Conservation (phyloP, 2,888 invertebrate genomes). For the Sphecodes monilicornis region DNA sequence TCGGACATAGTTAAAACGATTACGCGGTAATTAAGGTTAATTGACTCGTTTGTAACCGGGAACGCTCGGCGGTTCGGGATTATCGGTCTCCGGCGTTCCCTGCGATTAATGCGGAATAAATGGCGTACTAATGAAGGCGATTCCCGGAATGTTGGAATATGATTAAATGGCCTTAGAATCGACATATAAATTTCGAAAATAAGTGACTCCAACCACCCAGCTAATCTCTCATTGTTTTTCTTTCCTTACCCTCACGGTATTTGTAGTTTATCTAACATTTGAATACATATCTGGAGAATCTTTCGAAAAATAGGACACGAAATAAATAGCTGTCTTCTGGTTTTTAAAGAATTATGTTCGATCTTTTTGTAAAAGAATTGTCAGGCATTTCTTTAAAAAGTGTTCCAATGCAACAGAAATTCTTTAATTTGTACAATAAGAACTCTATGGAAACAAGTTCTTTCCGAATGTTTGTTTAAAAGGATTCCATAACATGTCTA, state of each 20-base stretch:
- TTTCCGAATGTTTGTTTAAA: too few relatives aligned
- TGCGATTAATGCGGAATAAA: conserved; percentile 53
- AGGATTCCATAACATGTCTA: too few relatives aligned
- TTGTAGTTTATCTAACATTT: neutral
- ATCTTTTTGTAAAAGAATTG: too few relatives aligned
- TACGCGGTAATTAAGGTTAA: conserved; percentile 72
- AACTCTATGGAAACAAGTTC: too few relatives aligned
- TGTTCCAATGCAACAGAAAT: too few relatives aligned
- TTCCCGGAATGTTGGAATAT: conserved; percentile 36
- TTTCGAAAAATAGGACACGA: too few relatives aligned
- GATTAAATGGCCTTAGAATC: conserved; percentile 26
- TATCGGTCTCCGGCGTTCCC: conserved; percentile 50
- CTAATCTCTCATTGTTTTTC: neutral
- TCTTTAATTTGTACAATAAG: too few relatives aligned
- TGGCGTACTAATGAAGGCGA: conserved; percentile 26
- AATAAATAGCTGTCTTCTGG: too few relatives aligned
- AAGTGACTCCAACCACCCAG: neutral
- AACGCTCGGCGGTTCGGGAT: conserved; percentile 37
- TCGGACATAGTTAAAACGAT: conserved; percentile 66
- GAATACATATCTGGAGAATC: too few relatives aligned
- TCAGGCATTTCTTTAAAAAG: too few relatives aligned
- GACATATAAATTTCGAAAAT: conserved; percentile 20
- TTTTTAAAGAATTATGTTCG: too few relatives aligned
- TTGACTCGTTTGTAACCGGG: conserved; percentile 64
- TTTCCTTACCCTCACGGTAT: neutral